These are phyloP conservation scores for Ennomos erosarius DNA, from an alignment of 2,888 invertebrate species.

Conservation along the genomic window DNA sequence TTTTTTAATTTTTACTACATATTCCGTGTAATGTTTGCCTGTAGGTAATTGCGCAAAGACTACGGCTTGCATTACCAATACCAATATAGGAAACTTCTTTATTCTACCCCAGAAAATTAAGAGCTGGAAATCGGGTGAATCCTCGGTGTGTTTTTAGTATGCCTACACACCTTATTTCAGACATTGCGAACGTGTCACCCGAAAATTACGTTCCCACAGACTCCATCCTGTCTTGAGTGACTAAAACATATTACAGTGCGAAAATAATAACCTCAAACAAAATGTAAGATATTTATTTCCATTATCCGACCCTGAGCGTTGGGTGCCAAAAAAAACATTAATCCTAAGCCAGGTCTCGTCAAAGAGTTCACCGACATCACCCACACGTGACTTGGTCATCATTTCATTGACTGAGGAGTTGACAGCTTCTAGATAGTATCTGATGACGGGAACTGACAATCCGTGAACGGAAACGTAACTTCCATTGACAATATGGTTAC, in stretches of 20 bases:
- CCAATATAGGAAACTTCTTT: no score
- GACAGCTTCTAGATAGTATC: slow-evolving; percentile 36
- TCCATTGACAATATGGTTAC: slow-evolving; percentile 9
- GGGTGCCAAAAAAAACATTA: slow-evolving; percentile 61
- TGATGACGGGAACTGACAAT: slow-evolving; percentile 29
- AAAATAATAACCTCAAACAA: slow-evolving; percentile 19
- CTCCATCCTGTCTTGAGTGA: slow-evolving; percentile 19
- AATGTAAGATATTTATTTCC: slow-evolving; percentile 41
- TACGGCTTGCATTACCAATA: no score
- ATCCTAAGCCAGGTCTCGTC: slow-evolving; percentile 32
- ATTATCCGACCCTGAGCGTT: slow-evolving; percentile 43
- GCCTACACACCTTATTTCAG: background rate
- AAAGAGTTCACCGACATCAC: slow-evolving; percentile 48
- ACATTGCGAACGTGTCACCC: slow-evolving; percentile 8
- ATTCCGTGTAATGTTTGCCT: no score
- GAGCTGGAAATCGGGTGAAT: no score
- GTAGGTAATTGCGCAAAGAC: no score
- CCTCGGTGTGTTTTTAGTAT: no score
- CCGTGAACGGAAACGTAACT: slow-evolving; percentile 32
- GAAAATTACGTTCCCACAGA: slow-evolving; percentile 6
- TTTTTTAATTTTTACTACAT: no score
- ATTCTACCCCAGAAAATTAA: no score
- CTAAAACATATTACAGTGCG: slow-evolving; percentile 18
- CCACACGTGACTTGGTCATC: slow-evolving; percentile 28
- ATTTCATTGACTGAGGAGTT: slow-evolving; percentile 28